Evolutionary conservation across 2,888 invertebrate genomes (phyloP).

Genomic region (Rhyacophila evoluta): DNA sequence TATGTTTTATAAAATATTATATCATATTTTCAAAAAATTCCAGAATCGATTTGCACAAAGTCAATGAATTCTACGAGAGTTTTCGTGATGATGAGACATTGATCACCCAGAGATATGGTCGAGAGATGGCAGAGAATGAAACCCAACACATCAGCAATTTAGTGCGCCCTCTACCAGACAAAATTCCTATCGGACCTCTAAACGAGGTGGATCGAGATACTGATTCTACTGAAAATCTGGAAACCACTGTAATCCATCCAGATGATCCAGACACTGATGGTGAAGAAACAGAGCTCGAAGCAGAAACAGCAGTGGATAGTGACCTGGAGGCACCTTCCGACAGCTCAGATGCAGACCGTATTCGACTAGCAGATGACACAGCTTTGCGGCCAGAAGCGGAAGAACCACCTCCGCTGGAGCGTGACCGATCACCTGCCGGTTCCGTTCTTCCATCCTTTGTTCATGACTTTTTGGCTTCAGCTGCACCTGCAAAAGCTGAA

Average conservation of each 20-base stretch:
- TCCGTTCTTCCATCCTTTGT: slow-evolving; percentile 70
- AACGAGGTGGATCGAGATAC: slow-evolving; percentile 50
- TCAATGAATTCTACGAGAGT: slow-evolving; percentile 66
- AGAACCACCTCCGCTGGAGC: slow-evolving; percentile 49
- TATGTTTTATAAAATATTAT: too few species aligned
- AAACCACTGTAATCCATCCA: slow-evolving; percentile 53
- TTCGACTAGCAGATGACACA: slow-evolving; percentile 60
- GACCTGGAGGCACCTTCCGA: slow-evolving; percentile 51
- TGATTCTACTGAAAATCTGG: slow-evolving; percentile 52
- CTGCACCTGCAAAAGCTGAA: slow-evolving; percentile 67
- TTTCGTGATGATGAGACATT: slow-evolving; percentile 65
- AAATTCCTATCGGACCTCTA: not conserved
- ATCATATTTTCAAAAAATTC: slow-evolving; percentile 55
- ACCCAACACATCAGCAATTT: too few species aligned
- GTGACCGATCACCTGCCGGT: slow-evolving; percentile 55
- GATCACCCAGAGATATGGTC: slow-evolving; percentile 33
- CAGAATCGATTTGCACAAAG: slow-evolving; percentile 68
- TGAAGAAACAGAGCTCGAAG: slow-evolving; percentile 52
- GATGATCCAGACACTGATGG: slow-evolving; percentile 56
- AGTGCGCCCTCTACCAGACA: not conserved
- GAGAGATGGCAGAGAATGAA: slow-evolving; percentile 57
- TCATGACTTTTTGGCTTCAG: slow-evolving; percentile 70
- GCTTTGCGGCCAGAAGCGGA: slow-evolving; percentile 55
- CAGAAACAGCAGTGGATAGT: slow-evolving; percentile 51
- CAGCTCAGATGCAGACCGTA: slow-evolving; percentile 56